Base-by-base conservation (phyloP, 2,888 invertebrate species). In the Heteromurus nitidus region DNA sequence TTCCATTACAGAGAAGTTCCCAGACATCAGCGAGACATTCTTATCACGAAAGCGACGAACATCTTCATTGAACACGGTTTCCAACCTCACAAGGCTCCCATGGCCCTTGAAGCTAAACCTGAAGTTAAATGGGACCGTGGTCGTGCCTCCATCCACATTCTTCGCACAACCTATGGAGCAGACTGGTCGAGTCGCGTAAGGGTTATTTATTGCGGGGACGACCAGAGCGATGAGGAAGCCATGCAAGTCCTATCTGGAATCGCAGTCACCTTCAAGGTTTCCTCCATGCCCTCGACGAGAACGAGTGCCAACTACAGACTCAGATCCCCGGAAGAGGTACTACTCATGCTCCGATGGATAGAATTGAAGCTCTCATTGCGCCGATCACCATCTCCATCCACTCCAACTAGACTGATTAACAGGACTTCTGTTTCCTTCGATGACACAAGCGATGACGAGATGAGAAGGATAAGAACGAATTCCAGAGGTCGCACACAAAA, bases 151-250 rank as follows among this genome's bases (percentile, higher is more conserved):
- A 89, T 90, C 31, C 89, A 90, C 85, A 89, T 90, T 72, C 87
- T 90, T 16, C 88, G 90, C n/a, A 89, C 89, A 0, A 89, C 89
- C 60, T 90, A 89, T 82, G 90, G 90, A 1, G 89, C 89, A 2
- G 90, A 90, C 80, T 90, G 90, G 90, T 88, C 89, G n/a, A 89
- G 90, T 68, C 87, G 89, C 20, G 89, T 89, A 5, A 86, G 89
- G 9, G 89, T 90, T 55, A 88, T 90, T 44, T 90, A 89, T 82
- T 89, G 89, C 20, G 90, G 90, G 2, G 89, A 90, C 84, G 90
- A 90, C 85, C 87, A 87, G 80, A 89, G 87, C 86, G 90, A 87
- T 74, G 88, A 88, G 73, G 88, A 88, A 80, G 88, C 88, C 7
- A 90, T 90, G 88, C 80, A 88, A 80, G 89, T 89, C 16, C 84